phyloP scores from a whole-genome alignment of 2,113 vertebrate genomes.

The Lamprologus callipterus region DNA sequence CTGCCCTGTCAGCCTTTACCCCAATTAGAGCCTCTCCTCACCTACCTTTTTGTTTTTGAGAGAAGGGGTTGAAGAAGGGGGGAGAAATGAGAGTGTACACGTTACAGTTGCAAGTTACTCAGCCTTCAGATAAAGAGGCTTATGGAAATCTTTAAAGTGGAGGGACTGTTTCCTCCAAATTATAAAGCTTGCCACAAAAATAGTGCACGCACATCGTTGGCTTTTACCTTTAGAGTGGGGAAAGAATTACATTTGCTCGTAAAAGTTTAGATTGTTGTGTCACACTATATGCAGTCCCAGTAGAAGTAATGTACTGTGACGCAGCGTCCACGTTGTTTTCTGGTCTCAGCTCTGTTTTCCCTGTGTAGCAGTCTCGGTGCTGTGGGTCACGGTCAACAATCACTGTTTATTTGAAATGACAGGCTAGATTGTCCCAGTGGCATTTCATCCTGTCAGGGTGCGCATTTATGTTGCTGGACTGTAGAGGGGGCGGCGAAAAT shows the following conservation, averaged over 20 bases:
- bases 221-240: not conserved
- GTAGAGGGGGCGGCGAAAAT: not conserved
- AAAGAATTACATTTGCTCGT: not conserved
- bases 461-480: not conserved
- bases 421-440: slow-evolving; percentile 14
- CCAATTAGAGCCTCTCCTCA: not conserved
- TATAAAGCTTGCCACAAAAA: not conserved
- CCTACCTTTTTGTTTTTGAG: not conserved
- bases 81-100: not conserved
- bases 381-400: slow-evolving; percentile 5
- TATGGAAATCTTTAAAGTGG: not conserved
- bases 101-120: not conserved
- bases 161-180: not conserved
- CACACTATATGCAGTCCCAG: not conserved
- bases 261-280: not conserved
- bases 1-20: slow-evolving; percentile 6
- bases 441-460: not conserved
- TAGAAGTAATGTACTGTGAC: not conserved
- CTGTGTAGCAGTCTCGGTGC: not conserved
- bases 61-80: not conserved
- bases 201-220: not conserved
- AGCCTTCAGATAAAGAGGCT: not conserved
- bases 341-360: not conserved
- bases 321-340: not conserved
- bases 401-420: slow-evolving; percentile 33